phyloP scores from a whole-genome alignment of 2,888 invertebrate genomes.

The Zygaena filipendulae region DNA sequence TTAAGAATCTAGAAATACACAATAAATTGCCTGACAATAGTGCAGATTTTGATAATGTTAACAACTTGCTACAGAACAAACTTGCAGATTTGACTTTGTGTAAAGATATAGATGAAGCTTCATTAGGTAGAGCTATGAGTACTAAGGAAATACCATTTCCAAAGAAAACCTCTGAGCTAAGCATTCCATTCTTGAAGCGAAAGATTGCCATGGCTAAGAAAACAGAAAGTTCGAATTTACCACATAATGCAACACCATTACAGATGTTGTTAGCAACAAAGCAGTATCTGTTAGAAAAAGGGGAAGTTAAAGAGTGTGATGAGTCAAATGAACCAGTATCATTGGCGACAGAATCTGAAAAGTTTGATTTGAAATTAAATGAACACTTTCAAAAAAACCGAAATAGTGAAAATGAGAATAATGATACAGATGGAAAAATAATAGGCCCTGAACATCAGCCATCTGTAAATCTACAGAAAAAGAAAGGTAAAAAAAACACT shows the following conservation, averaged over 20 bases:
- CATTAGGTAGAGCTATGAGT: slow-evolving; percentile 26
- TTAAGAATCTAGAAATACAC: slow-evolving; percentile 21
- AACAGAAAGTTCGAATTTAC: background rate
- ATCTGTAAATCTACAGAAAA: too few species aligned
- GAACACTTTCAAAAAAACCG: too few species aligned
- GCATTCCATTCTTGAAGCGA: slow-evolving; percentile 7
- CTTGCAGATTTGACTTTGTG: slow-evolving; percentile 30
- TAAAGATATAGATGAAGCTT: slow-evolving; percentile 32
- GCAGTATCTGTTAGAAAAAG: slow-evolving; percentile 17
- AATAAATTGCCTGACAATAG: slow-evolving; percentile 11
- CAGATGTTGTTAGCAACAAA: slow-evolving; percentile 17
- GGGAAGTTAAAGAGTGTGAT: background rate
- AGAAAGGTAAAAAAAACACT: too few species aligned
- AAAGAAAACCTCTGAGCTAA: slow-evolving; percentile 3
- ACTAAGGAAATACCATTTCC: slow-evolving; percentile 3
- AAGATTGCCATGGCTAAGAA: slow-evolving; percentile 4
- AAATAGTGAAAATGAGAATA: slow-evolving; percentile 4
- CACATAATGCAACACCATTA: too few species aligned
- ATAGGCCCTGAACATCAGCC: too few species aligned
- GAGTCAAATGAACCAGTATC: too few species aligned
- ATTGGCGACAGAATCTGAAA: too few species aligned
- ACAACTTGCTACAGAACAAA: slow-evolving; percentile 25
- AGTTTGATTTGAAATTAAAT: too few species aligned
- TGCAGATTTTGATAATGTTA: slow-evolving; percentile 5
- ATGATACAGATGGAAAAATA: background rate